A percentile compares a stretch with the other conserved stretches of the same genome.
These are phyloP conservation scores for Drosophila peninsularis DNA, from an alignment of 2,888 invertebrate genomes.

Conservation along the genomic window DNA sequence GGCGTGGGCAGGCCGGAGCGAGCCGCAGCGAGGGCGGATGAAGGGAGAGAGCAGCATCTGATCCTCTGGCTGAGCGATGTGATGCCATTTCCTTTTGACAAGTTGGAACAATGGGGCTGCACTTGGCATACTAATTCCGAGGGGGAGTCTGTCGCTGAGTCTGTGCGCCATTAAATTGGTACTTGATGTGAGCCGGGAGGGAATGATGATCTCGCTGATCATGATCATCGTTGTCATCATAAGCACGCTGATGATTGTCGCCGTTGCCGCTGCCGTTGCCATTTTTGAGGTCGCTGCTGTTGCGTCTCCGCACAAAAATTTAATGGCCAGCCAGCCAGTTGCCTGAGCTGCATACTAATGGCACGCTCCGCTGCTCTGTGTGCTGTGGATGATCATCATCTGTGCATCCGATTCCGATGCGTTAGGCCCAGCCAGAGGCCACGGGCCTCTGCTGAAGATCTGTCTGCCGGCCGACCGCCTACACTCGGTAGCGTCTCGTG, in stretches of 20 bases:
- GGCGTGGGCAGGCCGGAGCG: conserved; percentile 19
- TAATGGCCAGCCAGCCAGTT: conserved; percentile 62
- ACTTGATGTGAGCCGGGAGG: conserved; percentile 65
- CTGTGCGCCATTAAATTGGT: conserved; percentile 82
- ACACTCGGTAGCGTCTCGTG: conserved; percentile 67
- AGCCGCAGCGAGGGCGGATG: background rate
- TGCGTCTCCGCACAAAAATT: conserved; percentile 64
- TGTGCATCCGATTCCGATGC: conserved; percentile 68
- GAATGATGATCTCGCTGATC: conserved; percentile 27
- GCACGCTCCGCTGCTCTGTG: conserved; percentile 22
- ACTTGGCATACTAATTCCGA: conserved; percentile 65
- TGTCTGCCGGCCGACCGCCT: conserved; percentile 52
- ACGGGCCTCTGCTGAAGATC: conserved; percentile 13
- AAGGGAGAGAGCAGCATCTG: conserved; percentile 32
- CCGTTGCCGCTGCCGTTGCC: conserved; percentile 49
- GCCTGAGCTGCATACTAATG: conserved; percentile 70
- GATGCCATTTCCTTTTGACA: conserved; percentile 52
- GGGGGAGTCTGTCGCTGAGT: conserved; percentile 26
- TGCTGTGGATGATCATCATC: conserved; percentile 49
- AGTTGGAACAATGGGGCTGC: conserved; percentile 30
- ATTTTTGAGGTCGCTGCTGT: conserved; percentile 70
- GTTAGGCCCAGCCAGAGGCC: conserved; percentile 50
- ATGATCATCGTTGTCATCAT: conserved; percentile 26
- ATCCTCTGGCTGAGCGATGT: conserved; percentile 37
- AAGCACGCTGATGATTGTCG: conserved; percentile 27